phyloP scores from a whole-genome alignment of 1,140 invertebrate genomes.

The Hormaphis cornu region DNA sequence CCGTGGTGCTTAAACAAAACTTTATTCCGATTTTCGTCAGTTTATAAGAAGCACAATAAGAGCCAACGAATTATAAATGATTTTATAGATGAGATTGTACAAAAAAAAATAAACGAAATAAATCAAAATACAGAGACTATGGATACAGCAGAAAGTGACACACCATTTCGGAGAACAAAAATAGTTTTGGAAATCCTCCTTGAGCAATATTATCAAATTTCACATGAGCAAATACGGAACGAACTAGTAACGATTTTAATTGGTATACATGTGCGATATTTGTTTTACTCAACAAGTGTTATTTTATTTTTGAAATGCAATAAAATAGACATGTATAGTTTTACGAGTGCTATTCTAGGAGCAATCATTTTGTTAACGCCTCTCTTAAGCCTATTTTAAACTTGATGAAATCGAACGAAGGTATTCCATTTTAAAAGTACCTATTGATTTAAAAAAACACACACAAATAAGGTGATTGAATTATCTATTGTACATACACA shows the following conservation, averaged over 20 bases:
- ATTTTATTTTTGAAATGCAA: no score
- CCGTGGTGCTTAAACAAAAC: constrained; percentile 18
- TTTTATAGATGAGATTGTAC: constrained; percentile 11
- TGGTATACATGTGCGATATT: no score
- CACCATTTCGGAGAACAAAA: not conserved
- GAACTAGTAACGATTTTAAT: constrained; percentile 32
- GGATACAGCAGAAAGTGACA: not conserved
- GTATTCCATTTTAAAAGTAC: no score
- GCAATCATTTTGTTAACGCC: no score
- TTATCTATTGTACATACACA: no score
- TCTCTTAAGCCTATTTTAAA: no score
- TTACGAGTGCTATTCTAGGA: no score
- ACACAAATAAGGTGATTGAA: no score
- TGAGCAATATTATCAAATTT: not conserved
- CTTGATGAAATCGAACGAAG: no score
- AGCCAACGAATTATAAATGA: constrained; percentile 18
- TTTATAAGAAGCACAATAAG: not conserved
- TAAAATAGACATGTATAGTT: no score
- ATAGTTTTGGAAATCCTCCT: constrained; percentile 1
- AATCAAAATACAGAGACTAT: not conserved
- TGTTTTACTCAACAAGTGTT: no score
- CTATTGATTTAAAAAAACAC: no score
- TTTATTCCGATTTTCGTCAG: not conserved
- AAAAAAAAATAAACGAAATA: not conserved
- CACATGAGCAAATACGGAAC: constrained; percentile 29